phyloP scores from a whole-genome alignment of 2,888 invertebrate species.

The Limulus polyphemus region DNA sequence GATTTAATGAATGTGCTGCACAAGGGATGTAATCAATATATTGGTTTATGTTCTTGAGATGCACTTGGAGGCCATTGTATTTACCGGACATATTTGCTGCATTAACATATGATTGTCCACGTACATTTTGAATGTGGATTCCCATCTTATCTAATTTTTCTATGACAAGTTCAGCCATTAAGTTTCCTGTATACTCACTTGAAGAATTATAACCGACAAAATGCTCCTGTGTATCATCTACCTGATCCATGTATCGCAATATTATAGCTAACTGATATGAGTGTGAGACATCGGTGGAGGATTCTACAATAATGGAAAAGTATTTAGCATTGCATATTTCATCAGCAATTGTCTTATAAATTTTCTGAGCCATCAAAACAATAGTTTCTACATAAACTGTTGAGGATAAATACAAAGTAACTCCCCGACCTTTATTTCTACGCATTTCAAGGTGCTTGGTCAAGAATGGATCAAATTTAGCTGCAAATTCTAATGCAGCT shows the following conservation, averaged over 20 bases:
- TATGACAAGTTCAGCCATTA: too few relatives aligned
- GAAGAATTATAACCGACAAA: neutral
- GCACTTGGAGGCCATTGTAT: too few relatives aligned
- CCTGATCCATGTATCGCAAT: slow-evolving; percentile 7
- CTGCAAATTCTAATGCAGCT: slow-evolving; percentile 30
- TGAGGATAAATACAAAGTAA: slow-evolving; percentile 29
- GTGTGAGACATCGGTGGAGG: slow-evolving; percentile 18
- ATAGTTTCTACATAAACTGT: slow-evolving; percentile 32
- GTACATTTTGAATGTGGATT: too few relatives aligned
- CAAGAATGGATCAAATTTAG: slow-evolving; percentile 32
- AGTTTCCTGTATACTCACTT: too few relatives aligned
- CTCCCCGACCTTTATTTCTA: slow-evolving; percentile 29
- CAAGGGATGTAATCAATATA: slow-evolving; percentile 1
- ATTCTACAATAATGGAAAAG: slow-evolving; percentile 15
- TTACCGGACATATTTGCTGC: too few relatives aligned
- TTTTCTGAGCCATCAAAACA: neutral
- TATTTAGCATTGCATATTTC: neutral
- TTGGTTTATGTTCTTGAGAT: neutral
- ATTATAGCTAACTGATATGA: slow-evolving; percentile 18
- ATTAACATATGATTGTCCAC: too few relatives aligned
- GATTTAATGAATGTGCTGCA: slow-evolving; percentile 1
- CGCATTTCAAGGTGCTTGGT: slow-evolving; percentile 26
- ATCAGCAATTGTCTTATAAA: neutral
- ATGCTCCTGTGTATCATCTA: neutral
- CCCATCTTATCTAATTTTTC: too few relatives aligned